These are phyloP conservation scores for Phlogophora meticulosa DNA, from an alignment of 2,888 invertebrate genomes.

Conservation along the genomic window DNA sequence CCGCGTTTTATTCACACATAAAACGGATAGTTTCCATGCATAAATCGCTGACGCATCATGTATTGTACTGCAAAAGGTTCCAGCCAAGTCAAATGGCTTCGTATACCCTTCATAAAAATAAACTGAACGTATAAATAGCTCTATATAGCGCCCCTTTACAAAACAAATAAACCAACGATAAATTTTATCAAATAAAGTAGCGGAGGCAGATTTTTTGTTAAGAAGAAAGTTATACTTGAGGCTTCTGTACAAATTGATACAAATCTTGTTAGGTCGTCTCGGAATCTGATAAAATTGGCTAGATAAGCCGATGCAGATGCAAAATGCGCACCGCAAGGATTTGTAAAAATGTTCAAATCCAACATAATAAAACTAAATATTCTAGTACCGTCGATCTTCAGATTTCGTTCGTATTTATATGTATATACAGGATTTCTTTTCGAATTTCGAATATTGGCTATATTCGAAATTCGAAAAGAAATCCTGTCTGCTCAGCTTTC, in stretches of 20 bases:
- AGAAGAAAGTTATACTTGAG: slow-evolving; percentile 21
- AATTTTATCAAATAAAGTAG: slow-evolving; percentile 26
- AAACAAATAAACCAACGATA: slow-evolving; percentile 29
- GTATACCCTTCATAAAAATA: slow-evolving; percentile 47
- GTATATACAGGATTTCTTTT: too few species aligned
- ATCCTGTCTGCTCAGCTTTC: slow-evolving; percentile 14
- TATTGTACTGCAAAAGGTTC: slow-evolving; percentile 66
- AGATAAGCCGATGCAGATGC: slow-evolving; percentile 48
- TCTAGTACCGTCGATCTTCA: slow-evolving; percentile 29
- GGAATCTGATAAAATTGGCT: slow-evolving; percentile 40
- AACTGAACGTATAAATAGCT: slow-evolving; percentile 37
- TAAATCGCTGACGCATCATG: slow-evolving; percentile 64
- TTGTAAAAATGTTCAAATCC: slow-evolving; percentile 66
- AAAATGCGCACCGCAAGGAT: slow-evolving; percentile 48
- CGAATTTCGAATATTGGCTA: too few species aligned
- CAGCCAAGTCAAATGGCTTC: slow-evolving; percentile 41
- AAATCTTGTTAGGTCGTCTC: slow-evolving; percentile 43
- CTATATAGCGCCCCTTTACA: slow-evolving; percentile 18
- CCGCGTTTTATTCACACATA: slow-evolving; percentile 60
- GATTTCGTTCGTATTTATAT: slow-evolving; percentile 23
- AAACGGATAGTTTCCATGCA: slow-evolving; percentile 64
- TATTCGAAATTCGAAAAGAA: slow-evolving; percentile 21
- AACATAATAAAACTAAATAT: slow-evolving; percentile 45
- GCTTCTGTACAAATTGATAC: slow-evolving; percentile 46
- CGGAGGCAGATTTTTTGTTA: slow-evolving; percentile 13